phyloP scores from a whole-genome alignment of 2,888 invertebrate genomes.

The Caenorhabditis afra region DNA sequence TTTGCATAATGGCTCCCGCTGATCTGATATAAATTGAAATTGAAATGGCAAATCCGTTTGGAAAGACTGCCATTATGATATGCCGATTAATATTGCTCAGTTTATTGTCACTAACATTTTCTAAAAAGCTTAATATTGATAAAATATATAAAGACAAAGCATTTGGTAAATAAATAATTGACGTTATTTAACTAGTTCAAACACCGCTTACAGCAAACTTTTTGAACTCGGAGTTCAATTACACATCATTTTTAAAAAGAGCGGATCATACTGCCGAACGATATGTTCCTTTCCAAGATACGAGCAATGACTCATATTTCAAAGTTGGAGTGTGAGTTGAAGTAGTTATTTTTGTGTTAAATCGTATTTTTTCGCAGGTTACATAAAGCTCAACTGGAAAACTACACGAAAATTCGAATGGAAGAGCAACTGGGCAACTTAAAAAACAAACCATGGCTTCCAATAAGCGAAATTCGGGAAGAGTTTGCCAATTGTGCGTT shows the following conservation, averaged over 20 bases:
- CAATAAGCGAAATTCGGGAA: slow-evolving; percentile 65
- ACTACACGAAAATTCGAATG: slow-evolving; percentile 65
- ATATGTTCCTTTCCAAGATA: slow-evolving; percentile 68
- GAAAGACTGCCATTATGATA: slow-evolving; percentile 5
- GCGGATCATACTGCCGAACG: slow-evolving; percentile 61
- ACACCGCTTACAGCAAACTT: slow-evolving; percentile 63
- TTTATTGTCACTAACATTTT: neutral
- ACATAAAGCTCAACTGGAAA: slow-evolving; percentile 58
- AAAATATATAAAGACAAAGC: slow-evolving; percentile 39
- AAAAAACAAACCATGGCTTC: slow-evolving; percentile 72
- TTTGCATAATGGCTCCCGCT: slow-evolving; percentile 13
- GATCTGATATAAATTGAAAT: slow-evolving; percentile 23
- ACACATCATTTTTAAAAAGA: slow-evolving; percentile 53
- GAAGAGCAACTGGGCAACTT: slow-evolving; percentile 63
- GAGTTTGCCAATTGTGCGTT: slow-evolving; percentile 70
- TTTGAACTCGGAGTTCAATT: slow-evolving; percentile 61
- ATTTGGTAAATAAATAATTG: slow-evolving; percentile 43
- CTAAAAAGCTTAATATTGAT: slow-evolving; percentile 52
- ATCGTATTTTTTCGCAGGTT: too few relatives aligned
- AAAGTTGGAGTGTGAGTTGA: slow-evolving; percentile 65
- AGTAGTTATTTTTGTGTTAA: neutral
- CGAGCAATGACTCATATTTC: slow-evolving; percentile 68
- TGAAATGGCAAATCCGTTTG: slow-evolving; percentile 34
- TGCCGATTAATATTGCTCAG: slow-evolving; percentile 1
- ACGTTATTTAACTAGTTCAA: neutral